Evolutionary conservation across 2,113 vertebrate genomes (phyloP).

Genomic region (Istiophorus platypterus): DNA sequence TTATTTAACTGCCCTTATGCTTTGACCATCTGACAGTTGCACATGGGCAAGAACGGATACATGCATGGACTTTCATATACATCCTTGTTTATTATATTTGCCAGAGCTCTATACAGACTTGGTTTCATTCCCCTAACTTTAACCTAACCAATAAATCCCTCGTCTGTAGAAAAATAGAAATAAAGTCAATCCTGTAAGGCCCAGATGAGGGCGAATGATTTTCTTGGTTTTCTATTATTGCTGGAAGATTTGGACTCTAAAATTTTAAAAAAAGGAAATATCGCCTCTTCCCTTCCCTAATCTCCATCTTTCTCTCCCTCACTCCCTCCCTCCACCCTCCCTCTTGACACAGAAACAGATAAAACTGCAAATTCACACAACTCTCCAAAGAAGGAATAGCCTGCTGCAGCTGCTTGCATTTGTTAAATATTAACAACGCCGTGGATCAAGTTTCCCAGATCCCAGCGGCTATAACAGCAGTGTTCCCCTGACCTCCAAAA

Average conservation of each 20-base stretch:
- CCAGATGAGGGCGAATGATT: neutral
- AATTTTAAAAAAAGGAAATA: conserved; percentile 26
- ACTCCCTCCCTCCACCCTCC: neutral
- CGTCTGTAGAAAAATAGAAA: neutral
- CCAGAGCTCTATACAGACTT: conserved; percentile 15
- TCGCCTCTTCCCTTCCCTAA: neutral
- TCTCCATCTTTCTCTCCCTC: neutral
- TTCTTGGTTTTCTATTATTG: neutral
- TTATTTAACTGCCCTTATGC: conserved; percentile 55
- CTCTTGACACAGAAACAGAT: neutral
- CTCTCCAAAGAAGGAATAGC: conserved; percentile 16
- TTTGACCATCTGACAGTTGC: conserved; percentile 40
- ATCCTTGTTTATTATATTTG: conserved; percentile 4
- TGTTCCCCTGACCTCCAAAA: neutral
- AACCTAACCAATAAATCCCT: conserved; percentile 22
- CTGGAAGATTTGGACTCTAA: conserved; percentile 31
- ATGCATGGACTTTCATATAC: neutral
- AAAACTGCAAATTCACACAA: neutral
- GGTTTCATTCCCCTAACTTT: conserved; percentile 17
- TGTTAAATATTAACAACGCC: conserved; percentile 66
- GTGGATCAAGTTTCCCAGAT: conserved; percentile 45
- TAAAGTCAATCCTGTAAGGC: neutral
- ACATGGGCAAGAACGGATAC: neutral
- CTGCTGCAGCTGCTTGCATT: conserved; percentile 49
- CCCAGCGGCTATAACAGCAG: neutral